phyloP scores from a whole-genome alignment of 2,797 vertebrate species.

The Pangasius mekongensis region DNA sequence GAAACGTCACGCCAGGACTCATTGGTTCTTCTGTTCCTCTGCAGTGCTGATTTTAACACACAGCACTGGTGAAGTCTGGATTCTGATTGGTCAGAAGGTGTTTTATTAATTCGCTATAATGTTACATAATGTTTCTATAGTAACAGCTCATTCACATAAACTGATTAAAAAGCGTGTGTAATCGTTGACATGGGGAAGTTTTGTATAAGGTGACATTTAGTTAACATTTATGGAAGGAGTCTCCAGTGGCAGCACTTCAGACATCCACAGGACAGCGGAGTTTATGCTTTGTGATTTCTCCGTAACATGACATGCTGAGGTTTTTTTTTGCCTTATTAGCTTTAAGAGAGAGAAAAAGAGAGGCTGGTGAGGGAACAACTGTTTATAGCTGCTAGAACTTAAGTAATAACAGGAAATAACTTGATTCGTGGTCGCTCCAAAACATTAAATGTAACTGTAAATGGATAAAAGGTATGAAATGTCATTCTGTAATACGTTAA shows the following conservation, averaged over 20 bases:
- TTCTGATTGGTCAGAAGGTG: background rate
- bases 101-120: background rate
- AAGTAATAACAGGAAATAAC: no score
- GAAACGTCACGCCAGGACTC: background rate
- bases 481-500: no score
- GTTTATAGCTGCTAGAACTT: no score
- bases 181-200: background rate
- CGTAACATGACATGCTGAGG: background rate
- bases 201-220: background rate
- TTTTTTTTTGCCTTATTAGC: background rate
- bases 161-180: background rate
- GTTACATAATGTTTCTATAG: background rate
- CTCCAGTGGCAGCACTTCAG: background rate
- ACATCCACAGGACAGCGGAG: background rate
- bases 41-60: background rate
- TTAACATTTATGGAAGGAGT: background rate
- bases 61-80: background rate
- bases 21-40: background rate
- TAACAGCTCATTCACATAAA: background rate
- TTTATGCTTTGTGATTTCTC: background rate
- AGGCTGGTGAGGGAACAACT: background rate
- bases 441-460: no score
- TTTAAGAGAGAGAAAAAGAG: background rate
- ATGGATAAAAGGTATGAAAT: no score
- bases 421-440: no score